Base-by-base conservation (phyloP, 1,140 invertebrate genomes). In the Lineus longissimus region DNA sequence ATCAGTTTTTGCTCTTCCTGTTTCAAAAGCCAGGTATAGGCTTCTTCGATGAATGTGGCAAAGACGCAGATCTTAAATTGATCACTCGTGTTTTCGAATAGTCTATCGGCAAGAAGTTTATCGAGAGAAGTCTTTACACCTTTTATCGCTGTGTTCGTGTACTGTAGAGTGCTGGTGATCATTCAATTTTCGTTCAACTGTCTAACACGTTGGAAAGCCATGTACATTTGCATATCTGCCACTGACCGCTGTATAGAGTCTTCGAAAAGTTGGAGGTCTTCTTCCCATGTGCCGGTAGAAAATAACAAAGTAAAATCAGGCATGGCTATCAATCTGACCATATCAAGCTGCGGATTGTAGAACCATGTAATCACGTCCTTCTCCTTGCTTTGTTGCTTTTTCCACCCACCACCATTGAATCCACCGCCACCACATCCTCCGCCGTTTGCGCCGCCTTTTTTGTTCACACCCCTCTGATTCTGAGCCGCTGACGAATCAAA, bases 61-160 rank as follows among this genome's bases (percentile, higher is more conserved):
- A 51, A 51, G 6, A 51, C 47, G 47, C 47, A 51, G 47, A 51
- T n/a, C n/a, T 51, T 51, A 27, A 51, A 51, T n/a, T 51, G 47
- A n/a, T 51, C 47, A n/a, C 47, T 51, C 4, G 47, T 51, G n/a
- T 51, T 51, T 51, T 51, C 47, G 25, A 51, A 51, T 4, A 51
- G 47, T 27, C 47, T 51, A n/a, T 51, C 47, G 6, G 47, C n/a
- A 27, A 51, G 47, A 4, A 51, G 47, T 51, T 51, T 51, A n/a
- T 51, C 47, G 6, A 51, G 47, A 4, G 47, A 51, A 51, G 47
- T 51, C n/a, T 51, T 51, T n/a, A 51, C 47, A n/a, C 47, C 47
- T 27, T 51, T 51, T 4, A 51, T 51, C 47, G 47, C 47, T 7
- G 47, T 51, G 47, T 51, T 51, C 9, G 47, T 51, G n/a, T 7